These are phyloP conservation scores for Clarias platycephalus DNA, from an alignment of 2,797 vertebrate species.

Conservation along the genomic window DNA sequence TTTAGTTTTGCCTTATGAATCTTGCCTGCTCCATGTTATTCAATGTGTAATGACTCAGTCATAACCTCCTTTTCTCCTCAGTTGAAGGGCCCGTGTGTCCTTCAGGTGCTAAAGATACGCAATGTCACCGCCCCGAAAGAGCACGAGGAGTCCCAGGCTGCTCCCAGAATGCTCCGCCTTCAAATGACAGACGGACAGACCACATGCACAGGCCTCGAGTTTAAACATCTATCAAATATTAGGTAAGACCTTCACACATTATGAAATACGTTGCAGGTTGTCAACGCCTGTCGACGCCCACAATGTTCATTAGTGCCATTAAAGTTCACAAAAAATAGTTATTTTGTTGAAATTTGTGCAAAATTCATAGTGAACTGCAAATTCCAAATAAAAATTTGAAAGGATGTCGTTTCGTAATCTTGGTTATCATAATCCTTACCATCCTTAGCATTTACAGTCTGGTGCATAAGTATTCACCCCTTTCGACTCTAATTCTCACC, in stretches of 20 bases:
- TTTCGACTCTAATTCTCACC: not conserved
- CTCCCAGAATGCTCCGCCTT: slow-evolving; percentile 92
- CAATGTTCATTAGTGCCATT: not conserved
- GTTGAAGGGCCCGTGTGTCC: slow-evolving; percentile 93
- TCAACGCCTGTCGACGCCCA: not conserved
- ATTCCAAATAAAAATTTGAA: not conserved
- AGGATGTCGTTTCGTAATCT: too few species aligned
- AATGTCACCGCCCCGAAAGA: slow-evolving; percentile 94
- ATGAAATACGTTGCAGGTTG: not conserved
- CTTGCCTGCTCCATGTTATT: not conserved
- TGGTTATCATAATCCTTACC: not conserved
- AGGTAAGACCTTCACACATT: slow-evolving; percentile 74
- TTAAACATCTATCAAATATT: slow-evolving; percentile 89
- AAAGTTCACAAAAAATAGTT: too few species aligned
- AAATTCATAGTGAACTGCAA: not conserved
- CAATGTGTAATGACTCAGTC: not conserved
- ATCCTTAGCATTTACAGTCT: not conserved
- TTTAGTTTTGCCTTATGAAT: not conserved
- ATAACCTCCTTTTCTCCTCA: slow-evolving; percentile 57
- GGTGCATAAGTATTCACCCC: not conserved
- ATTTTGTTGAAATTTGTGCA: not conserved
- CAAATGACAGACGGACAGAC: slow-evolving; percentile 97
- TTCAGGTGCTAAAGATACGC: slow-evolving; percentile 96
- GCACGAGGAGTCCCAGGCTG: slow-evolving; percentile 91
- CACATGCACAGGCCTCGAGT: slow-evolving; percentile 88